Base-by-base conservation (phyloP, 2,888 invertebrate genomes). In the Machimus rusticus region DNA sequence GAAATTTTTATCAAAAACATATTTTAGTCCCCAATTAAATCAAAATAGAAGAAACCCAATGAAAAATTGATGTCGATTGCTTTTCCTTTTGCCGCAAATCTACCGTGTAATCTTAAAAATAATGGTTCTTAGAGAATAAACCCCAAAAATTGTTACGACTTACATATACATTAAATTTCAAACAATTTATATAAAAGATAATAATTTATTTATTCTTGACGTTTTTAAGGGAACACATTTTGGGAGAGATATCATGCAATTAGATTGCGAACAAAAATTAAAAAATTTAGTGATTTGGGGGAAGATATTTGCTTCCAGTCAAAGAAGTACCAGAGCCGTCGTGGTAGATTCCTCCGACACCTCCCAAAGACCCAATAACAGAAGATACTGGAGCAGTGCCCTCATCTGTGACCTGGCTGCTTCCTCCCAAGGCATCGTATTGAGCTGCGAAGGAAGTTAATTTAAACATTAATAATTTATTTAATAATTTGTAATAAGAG, bases 321-420 rank as follows among this genome's bases (percentile, higher is more conserved):
- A 23, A n/a, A n/a, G 51, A 19, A n/a, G n/a, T n/a, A 1, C 51
- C 57, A 23, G 55, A 57, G 5, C 57, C 57, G 9, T 66, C 66
- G 2, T 5, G 19, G 66, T 12, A 66, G 28, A 66, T 66, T n/a
- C 19, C 23, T 66, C 28, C 66, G 28, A 2, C 87, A 86, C 87
- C 88, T 87, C 84, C 88, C 88, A 88, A 88, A 88, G 88, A 88
- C 74, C 88, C 46, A 87, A 57, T 87, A 87, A 89, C 88, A 84
- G 88, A 82, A 88, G 88, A 89, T 88, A 89, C 87, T 88, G 88
- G 89, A 76, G 74, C 87, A 88, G 89, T 88, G 77, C n/a, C 87
- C 88, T 66, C 66, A 66, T 66, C 66, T n/a, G 66, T 66, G 9
- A 66, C 19, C 23, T 66, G 66, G 66, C 66, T 66, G 9, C 9